Evolutionary conservation across 2,797 vertebrate species (phyloP).

Genomic region (Alauda arvensis): DNA sequence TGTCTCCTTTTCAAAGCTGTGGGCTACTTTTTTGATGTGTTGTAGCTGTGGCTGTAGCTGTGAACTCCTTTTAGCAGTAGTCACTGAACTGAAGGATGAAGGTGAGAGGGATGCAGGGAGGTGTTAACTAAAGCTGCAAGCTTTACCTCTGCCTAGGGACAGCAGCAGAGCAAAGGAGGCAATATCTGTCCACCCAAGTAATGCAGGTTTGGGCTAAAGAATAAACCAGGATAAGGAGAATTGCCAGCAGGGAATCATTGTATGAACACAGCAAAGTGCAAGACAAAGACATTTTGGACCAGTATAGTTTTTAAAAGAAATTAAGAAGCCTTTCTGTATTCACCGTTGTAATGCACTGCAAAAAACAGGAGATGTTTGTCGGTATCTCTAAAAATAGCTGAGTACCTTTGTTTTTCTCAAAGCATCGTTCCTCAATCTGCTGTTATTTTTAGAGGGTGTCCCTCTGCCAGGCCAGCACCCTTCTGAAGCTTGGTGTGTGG

Average conservation of each 20-base stretch:
- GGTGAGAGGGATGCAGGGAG: neutral
- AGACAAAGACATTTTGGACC: neutral
- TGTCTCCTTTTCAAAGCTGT: neutral
- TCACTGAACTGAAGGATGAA: neutral
- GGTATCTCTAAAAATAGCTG: neutral
- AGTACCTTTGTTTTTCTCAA: slow-evolving; percentile 19
- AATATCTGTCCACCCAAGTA: rapidly evolving
- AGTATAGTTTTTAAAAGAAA: neutral
- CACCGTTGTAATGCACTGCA: rapidly evolving
- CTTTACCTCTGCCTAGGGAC: neutral
- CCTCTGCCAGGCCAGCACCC: neutral
- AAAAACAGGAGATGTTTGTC: neutral
- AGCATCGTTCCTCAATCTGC: neutral
- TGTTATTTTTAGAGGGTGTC: neutral
- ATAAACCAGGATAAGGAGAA: neutral
- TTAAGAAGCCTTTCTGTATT: neutral
- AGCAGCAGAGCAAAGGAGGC: neutral
- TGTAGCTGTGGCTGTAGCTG: neutral
- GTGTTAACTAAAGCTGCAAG: neutral
- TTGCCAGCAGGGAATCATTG: neutral
- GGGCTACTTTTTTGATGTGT: neutral
- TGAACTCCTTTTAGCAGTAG: neutral
- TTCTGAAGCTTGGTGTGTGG: neutral
- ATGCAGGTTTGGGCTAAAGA: neutral
- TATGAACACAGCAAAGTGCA: neutral